Percentiles rank a stretch among this genome's conserved stretches.
Evolutionary conservation across 92 coral and sea anemone species (phyloP).

Genomic region (Siderastrea radians): DNA sequence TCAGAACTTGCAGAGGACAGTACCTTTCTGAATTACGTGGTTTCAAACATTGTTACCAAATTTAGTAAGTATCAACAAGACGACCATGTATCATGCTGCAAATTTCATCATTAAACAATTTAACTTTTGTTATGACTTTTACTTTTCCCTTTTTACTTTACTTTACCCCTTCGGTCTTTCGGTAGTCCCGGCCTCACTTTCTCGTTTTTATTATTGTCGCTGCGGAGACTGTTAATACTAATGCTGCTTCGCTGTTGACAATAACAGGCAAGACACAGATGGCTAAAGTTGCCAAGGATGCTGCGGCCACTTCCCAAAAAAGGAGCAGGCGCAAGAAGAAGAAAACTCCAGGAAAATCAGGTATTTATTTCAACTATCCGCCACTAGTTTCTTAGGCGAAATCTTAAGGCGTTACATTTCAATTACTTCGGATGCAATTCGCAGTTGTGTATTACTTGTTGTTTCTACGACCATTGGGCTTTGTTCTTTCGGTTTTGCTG

Average conservation of each 20-base stretch:
- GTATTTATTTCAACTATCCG: not conserved
- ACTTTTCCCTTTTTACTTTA: no score
- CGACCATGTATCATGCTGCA: no score
- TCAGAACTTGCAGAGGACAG: slow-evolving; percentile 40
- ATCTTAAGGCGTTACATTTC: not conserved
- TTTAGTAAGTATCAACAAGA: slow-evolving; percentile 15
- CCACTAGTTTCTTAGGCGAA: not conserved
- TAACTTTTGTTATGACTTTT: no score
- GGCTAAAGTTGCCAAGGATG: not conserved
- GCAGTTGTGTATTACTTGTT: no score
- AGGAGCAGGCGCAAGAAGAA: not conserved
- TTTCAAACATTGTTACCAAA: slow-evolving; percentile 47
- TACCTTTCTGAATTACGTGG: slow-evolving; percentile 50
- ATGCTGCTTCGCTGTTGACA: not conserved
- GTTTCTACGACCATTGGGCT: no score
- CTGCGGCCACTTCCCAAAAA: not conserved
- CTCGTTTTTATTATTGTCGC: not conserved
- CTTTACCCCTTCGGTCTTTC: no score
- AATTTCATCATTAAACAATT: no score
- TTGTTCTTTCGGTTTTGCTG: no score
- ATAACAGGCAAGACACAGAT: slow-evolving; percentile 11
- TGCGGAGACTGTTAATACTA: not conserved
- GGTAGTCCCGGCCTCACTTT: not conserved
- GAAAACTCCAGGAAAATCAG: not conserved
- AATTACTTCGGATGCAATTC: no score